These are phyloP conservation scores for Percina caprodes DNA, from an alignment of 2,113 vertebrate genomes.

Conservation along the genomic window DNA sequence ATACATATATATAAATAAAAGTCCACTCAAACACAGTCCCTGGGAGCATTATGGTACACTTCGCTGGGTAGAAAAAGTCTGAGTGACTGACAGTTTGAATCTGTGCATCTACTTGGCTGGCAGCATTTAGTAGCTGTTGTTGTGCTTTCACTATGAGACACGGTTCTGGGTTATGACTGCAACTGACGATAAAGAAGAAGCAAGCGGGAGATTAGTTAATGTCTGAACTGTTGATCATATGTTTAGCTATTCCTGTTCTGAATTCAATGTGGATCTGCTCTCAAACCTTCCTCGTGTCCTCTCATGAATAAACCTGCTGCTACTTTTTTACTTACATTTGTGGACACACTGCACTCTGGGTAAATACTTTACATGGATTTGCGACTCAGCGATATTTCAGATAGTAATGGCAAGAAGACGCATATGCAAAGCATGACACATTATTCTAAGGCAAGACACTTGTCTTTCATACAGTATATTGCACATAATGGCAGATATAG, in stretches of 20 bases:
- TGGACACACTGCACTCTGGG: background rate
- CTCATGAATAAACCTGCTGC: background rate
- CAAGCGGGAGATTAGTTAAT: background rate
- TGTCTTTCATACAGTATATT: slow-evolving; percentile 58
- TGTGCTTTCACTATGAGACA: slow-evolving; percentile 44
- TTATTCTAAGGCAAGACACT: slow-evolving; percentile 41
- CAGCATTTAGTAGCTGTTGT: slow-evolving; percentile 50
- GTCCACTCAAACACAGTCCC: slow-evolving; percentile 52
- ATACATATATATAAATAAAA: slow-evolving; percentile 47
- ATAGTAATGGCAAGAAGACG: slow-evolving; percentile 30
- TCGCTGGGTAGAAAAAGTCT: slow-evolving; percentile 52
- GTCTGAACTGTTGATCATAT: background rate
- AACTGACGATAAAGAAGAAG: background rate
- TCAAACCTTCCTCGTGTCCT: background rate
- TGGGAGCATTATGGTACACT: slow-evolving; percentile 52
- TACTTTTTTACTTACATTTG: background rate
- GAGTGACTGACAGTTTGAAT: slow-evolving; percentile 26
- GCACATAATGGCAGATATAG: slow-evolving; percentile 55
- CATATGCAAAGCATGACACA: slow-evolving; percentile 39
- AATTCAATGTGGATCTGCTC: background rate
- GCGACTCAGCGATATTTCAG: slow-evolving; percentile 15
- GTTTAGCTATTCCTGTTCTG: background rate
- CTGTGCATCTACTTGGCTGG: slow-evolving; percentile 13
- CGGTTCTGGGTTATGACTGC: slow-evolving; percentile 12
- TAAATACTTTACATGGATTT: slow-evolving; percentile 13